phyloP scores from a whole-genome alignment of 2,113 vertebrate genomes.

The Suncus etruscus region DNA sequence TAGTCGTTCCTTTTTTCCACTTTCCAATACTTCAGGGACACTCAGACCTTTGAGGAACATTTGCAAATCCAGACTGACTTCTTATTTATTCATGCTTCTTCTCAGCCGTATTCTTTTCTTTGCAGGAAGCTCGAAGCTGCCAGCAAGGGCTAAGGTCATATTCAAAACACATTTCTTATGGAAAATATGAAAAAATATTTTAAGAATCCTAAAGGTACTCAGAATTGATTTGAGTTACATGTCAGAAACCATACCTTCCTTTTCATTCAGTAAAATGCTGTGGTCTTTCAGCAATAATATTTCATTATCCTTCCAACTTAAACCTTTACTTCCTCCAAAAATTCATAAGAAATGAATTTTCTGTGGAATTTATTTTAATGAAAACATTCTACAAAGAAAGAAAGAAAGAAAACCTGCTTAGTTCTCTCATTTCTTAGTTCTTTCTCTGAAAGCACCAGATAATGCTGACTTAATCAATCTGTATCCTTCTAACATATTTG shows the following conservation, averaged over 20 bases:
- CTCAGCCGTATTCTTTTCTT: constrained; percentile 48
- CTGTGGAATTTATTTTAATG: constrained; percentile 23
- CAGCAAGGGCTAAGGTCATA: constrained; percentile 26
- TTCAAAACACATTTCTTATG: constrained; percentile 34
- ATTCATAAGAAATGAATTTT: constrained; percentile 52
- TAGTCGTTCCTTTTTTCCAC: neutral
- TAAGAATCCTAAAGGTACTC: constrained; percentile 22
- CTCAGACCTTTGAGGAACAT: constrained; percentile 53
- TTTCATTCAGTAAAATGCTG: neutral
- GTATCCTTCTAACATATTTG: neutral
- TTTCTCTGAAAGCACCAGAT: neutral
- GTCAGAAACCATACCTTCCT: neutral
- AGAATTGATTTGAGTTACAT: neutral
- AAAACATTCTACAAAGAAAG: constrained; percentile 2
- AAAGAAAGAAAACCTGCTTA: neutral
- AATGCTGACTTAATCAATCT: neutral
- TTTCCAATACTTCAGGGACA: constrained; percentile 58
- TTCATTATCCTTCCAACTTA: constrained; percentile 27
- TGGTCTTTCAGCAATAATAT: neutral
- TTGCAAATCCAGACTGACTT: constrained; percentile 59
- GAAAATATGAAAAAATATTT: neutral
- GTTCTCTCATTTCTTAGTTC: neutral
- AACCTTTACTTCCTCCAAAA: constrained; percentile 58
- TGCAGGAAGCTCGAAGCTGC: constrained; percentile 53
- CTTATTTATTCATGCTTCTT: constrained; percentile 48